phyloP scores from a whole-genome alignment of 2,797 vertebrate genomes.

The Erithacus rubecula region DNA sequence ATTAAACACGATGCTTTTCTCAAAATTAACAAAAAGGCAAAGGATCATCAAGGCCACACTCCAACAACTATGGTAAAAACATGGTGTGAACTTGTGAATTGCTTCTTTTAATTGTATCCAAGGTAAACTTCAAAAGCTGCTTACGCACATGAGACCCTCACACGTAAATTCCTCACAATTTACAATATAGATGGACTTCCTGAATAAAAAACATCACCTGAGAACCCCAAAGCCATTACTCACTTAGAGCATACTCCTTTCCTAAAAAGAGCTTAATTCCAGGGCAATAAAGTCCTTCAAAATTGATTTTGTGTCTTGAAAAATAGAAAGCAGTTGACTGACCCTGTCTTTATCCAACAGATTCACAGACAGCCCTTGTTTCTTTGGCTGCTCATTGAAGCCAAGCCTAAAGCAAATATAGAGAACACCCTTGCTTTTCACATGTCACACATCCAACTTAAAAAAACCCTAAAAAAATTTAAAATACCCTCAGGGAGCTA shows the following conservation, averaged over 20 bases:
- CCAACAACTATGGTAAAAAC: not conserved
- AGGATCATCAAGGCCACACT: not conserved
- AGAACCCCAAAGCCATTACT: not conserved
- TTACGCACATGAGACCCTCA: not conserved
- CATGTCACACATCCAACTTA: not conserved
- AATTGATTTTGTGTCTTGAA: not conserved
- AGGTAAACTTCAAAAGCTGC: not conserved
- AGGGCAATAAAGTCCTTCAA: not conserved
- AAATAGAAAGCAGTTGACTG: not conserved
- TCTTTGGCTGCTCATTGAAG: not conserved
- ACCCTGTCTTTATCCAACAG: not conserved
- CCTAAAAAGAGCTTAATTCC: not conserved
- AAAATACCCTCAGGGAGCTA: not conserved
- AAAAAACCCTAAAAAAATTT: accelerated
- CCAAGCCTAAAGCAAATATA: not conserved
- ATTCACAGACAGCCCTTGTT: not conserved
- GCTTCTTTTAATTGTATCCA: not conserved
- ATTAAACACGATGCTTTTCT: not conserved
- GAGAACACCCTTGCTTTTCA: not conserved
- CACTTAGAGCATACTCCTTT: not conserved
- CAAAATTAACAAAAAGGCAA: not conserved
- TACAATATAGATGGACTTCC: not conserved
- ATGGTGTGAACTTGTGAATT: not conserved
- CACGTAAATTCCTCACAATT: not conserved
- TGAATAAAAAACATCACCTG: not conserved